Evolutionary conservation across 2,888 invertebrate species (phyloP).

Genomic region (Drosophila merina): DNA sequence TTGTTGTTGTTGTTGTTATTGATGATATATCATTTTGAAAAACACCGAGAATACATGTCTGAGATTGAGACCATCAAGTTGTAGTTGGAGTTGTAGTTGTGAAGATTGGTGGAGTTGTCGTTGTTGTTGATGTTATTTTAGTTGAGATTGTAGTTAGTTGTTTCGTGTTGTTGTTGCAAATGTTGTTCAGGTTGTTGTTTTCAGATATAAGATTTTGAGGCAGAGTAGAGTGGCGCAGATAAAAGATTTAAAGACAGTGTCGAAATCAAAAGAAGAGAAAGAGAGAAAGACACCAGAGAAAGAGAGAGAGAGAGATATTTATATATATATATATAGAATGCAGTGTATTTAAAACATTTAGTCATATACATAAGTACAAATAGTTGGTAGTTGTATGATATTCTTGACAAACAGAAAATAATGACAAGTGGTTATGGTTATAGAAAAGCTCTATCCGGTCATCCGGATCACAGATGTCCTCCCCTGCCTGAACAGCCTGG

Average conservation of each 20-base stretch:
- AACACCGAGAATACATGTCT: constrained; percentile 77
- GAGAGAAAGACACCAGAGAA: constrained; percentile 71
- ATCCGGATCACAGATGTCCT: constrained; percentile 3
- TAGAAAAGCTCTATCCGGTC: constrained; percentile 1
- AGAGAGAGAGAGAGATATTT: constrained; percentile 61
- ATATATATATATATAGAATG: constrained; percentile 64
- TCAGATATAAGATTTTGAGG: constrained; percentile 52
- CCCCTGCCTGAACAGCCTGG: background rate
- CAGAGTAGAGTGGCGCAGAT: constrained; percentile 74
- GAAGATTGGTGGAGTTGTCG: constrained; percentile 54
- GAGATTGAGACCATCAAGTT: constrained; percentile 67
- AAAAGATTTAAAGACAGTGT: constrained; percentile 74
- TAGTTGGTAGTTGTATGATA: constrained; percentile 29
- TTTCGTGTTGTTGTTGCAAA: constrained; percentile 45
- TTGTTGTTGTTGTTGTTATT: constrained; percentile 38
- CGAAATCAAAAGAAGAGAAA: constrained; percentile 64
- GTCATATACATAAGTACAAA: constrained; percentile 48
- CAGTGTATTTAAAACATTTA: constrained; percentile 78
- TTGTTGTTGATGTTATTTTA: constrained; percentile 42
- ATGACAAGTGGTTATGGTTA: constrained; percentile 12
- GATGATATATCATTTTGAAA: constrained; percentile 58
- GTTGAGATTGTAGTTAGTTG: constrained; percentile 26
- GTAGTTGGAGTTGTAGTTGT: constrained; percentile 67
- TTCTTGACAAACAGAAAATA: constrained; percentile 31
- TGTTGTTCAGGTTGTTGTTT: constrained; percentile 48